Evolutionary conservation across 2,888 invertebrate genomes (phyloP).

Genomic region (Ophion slaviceki): DNA sequence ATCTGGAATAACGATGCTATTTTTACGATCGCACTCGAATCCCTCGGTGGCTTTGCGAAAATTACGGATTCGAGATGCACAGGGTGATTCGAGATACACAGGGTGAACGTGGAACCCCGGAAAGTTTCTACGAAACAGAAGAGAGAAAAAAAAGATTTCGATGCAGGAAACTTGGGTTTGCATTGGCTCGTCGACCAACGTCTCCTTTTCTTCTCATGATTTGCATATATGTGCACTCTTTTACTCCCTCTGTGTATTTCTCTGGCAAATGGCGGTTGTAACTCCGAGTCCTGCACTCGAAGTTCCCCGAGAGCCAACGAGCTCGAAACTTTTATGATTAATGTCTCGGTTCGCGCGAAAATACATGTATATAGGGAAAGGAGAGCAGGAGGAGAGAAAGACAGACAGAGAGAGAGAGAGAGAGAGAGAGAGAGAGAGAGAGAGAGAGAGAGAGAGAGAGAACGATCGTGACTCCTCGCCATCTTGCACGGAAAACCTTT

Average conservation of each 20-base stretch:
- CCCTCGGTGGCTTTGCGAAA: neutral
- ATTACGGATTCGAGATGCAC: neutral
- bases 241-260: constrained; percentile 17
- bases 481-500: constrained; percentile 55
- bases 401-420: neutral
- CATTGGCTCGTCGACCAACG: neutral
- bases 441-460: neutral
- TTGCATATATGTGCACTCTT: constrained; percentile 2
- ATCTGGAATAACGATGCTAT: neutral
- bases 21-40: neutral
- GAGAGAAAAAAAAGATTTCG: neutral
- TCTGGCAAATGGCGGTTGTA: constrained; percentile 34
- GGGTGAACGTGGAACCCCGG: no score
- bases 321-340: constrained; percentile 69
- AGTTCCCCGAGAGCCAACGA: constrained; percentile 54
- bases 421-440: no score
- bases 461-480: constrained; percentile 50
- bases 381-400: neutral
- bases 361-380: neutral
- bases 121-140: neutral
- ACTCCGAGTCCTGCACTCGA: constrained; percentile 56
- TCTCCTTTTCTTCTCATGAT: constrained; percentile 2
- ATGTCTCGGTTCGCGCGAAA: constrained; percentile 57
- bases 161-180: constrained; percentile 1
- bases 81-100: neutral